These are phyloP conservation scores for Scaptomyza parva DNA, from an alignment of 2,888 invertebrate species.

Conservation along the genomic window DNA sequence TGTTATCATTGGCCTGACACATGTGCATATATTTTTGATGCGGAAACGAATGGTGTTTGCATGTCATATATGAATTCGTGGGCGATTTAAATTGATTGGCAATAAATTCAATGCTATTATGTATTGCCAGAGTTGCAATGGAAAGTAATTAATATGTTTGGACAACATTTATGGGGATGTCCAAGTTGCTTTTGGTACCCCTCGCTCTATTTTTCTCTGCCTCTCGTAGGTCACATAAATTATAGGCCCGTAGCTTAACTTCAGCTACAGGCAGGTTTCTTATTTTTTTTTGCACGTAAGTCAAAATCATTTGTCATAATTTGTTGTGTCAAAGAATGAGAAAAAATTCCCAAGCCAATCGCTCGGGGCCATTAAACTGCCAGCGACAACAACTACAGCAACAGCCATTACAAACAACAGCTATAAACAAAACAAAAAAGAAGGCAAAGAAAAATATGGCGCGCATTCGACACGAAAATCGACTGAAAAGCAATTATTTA, in stretches of 20 bases:
- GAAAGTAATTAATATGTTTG: slow-evolving; percentile 33
- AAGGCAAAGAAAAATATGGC: slow-evolving; percentile 32
- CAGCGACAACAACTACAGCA: slow-evolving; percentile 47
- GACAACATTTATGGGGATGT: not conserved
- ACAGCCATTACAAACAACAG: slow-evolving; percentile 30
- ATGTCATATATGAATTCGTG: slow-evolving; percentile 10
- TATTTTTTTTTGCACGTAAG: slow-evolving; percentile 34
- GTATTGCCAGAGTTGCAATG: slow-evolving; percentile 8
- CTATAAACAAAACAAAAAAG: slow-evolving; percentile 17
- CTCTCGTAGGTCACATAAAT: slow-evolving; percentile 36
- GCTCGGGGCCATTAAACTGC: slow-evolving; percentile 52
- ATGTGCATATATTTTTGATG: slow-evolving; percentile 10
- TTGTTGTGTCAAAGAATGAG: slow-evolving; percentile 30
- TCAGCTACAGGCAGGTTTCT: slow-evolving; percentile 35
- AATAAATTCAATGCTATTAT: slow-evolving; percentile 6
- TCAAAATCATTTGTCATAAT: slow-evolving; percentile 73
- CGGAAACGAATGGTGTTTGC: slow-evolving; percentile 18
- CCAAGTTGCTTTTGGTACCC: not conserved
- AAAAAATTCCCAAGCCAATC: slow-evolving; percentile 32
- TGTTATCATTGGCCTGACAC: slow-evolving; percentile 19
- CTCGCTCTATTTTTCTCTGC: too few species aligned
- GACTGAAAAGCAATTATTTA: slow-evolving; percentile 79
- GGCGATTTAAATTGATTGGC: slow-evolving; percentile 24
- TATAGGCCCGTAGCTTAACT: slow-evolving; percentile 35
- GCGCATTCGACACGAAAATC: slow-evolving; percentile 69